Evolutionary conservation across 2,888 invertebrate species (phyloP), one percentile per base, ranked within the genome.

Genomic region (Gymnoscelis rufifasciata): DNA sequence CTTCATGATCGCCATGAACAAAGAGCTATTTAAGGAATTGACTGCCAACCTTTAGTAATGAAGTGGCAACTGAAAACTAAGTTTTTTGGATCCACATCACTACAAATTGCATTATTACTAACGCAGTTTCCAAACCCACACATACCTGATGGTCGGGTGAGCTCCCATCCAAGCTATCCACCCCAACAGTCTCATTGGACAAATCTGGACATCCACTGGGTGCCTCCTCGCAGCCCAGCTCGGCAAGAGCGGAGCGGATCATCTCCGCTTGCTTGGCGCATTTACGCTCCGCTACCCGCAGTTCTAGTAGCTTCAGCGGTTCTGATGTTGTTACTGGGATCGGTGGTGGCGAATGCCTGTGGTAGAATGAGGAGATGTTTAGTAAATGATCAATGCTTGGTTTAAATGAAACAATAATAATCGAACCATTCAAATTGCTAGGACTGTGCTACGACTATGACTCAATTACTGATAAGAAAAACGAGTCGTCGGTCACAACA

Each of bases 171-270:
- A 88, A 66, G 83, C 93, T 78, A 80, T 91, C 84, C 62, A 92
- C 87, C 48, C 91, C 81, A 57, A 91, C 75, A 1, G 95, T 90
- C 80, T 95, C 95, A 7, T 91, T 90, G 68, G 95, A 95, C n/a
- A 95, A 87, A 78, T 95, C 95, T 7, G 91, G 91, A 72, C 95
- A 95, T 39, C 95, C 96, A 5, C 94, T 93, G 10, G 96, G 96
- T 47, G 94, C 90, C 82, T 96, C 95, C 77, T 96, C 95, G 71
- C 95, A 95, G 44, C 96, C 95, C 19, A 96, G 89, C 77, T 96
- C 95, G 48, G 94, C 95, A 48, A 96, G 81, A n/a, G 96, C 95
- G 35, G 92, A 91, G 64, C 93, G 92, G 57, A 96, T 95, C 74
- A 96, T 91, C 69, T 96, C 95, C 2, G 93, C 92, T 70, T 97